phyloP scores from a whole-genome alignment of 2,113 vertebrate species.

The Calidris pygmaea region DNA sequence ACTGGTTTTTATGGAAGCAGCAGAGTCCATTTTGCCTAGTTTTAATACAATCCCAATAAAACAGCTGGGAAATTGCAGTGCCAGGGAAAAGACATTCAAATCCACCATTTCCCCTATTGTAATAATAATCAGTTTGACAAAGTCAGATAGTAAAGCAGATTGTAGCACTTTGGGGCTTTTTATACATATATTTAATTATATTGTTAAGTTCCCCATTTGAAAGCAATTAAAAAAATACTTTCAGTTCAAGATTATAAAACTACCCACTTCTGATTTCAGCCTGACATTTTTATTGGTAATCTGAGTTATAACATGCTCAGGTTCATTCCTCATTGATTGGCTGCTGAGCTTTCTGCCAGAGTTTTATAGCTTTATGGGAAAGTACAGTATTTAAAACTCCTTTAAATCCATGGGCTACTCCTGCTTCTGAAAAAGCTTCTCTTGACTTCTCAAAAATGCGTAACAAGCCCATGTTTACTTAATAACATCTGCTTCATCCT shows the following conservation, averaged over 20 bases:
- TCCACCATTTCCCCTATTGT: slow-evolving; percentile 77
- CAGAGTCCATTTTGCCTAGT: slow-evolving; percentile 74
- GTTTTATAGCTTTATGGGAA: slow-evolving; percentile 79
- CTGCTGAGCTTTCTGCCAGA: slow-evolving; percentile 73
- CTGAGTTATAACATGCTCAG: slow-evolving; percentile 80
- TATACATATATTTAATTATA: slow-evolving; percentile 75
- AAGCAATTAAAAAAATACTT: slow-evolving; percentile 78
- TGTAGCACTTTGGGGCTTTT: slow-evolving; percentile 68
- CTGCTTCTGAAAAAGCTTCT: slow-evolving; percentile 78
- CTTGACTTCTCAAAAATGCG: slow-evolving; percentile 71
- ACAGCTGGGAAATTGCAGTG: slow-evolving; percentile 76
- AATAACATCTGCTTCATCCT: slow-evolving; percentile 78
- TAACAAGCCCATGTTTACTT: slow-evolving; percentile 77
- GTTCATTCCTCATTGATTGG: slow-evolving; percentile 76
- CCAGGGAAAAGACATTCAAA: slow-evolving; percentile 77
- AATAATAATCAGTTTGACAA: slow-evolving; percentile 75
- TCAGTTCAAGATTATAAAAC: slow-evolving; percentile 75
- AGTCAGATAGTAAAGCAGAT: slow-evolving; percentile 75
- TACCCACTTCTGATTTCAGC: slow-evolving; percentile 74
- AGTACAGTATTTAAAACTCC: slow-evolving; percentile 77
- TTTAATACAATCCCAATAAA: slow-evolving; percentile 79
- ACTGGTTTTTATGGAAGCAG: slow-evolving; percentile 75
- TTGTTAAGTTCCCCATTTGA: slow-evolving; percentile 76
- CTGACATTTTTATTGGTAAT: slow-evolving; percentile 84
- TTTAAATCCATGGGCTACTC: slow-evolving; percentile 77